Evolutionary conservation across 92 coral and sea anemone genomes (phyloP).

Genomic region (Zoanthus solanderi): DNA sequence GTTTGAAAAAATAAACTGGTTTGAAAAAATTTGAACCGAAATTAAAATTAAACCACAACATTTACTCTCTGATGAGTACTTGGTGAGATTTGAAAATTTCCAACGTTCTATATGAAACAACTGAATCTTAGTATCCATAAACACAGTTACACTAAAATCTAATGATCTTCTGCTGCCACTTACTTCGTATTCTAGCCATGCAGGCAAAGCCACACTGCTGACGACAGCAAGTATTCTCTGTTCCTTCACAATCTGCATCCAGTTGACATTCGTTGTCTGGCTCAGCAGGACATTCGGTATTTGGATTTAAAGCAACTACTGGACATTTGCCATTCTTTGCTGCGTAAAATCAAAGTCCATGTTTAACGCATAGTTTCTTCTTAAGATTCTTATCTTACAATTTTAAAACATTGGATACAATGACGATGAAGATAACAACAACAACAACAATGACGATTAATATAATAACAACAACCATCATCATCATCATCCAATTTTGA

Average conservation of each 20-base stretch:
- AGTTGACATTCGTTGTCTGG: constrained; percentile 63
- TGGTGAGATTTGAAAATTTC: too few relatives aligned
- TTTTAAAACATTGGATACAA: too few relatives aligned
- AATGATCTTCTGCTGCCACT: not conserved
- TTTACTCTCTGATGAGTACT: too few relatives aligned
- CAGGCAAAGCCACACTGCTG: constrained; percentile 35
- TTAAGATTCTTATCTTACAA: too few relatives aligned
- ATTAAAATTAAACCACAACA: too few relatives aligned
- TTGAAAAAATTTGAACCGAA: too few relatives aligned
- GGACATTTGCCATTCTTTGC: constrained; percentile 41
- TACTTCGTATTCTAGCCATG: constrained; percentile 9
- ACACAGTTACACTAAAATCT: not conserved
- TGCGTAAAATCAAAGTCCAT: not conserved
- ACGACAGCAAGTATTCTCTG: constrained; percentile 62
- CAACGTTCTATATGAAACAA: too few relatives aligned
- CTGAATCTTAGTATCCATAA: not conserved
- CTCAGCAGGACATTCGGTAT: constrained; percentile 55
- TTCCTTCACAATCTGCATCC: constrained; percentile 63
- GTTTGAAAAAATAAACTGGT: too few relatives aligned
- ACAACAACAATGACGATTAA: too few relatives aligned
- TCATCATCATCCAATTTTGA: too few relatives aligned
- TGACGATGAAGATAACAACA: too few relatives aligned
- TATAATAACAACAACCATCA: too few relatives aligned
- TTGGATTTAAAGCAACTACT: not conserved
- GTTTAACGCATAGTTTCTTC: not conserved